phyloP scores from a whole-genome alignment of 2,888 invertebrate species.

The Drosophila nigricruria region DNA sequence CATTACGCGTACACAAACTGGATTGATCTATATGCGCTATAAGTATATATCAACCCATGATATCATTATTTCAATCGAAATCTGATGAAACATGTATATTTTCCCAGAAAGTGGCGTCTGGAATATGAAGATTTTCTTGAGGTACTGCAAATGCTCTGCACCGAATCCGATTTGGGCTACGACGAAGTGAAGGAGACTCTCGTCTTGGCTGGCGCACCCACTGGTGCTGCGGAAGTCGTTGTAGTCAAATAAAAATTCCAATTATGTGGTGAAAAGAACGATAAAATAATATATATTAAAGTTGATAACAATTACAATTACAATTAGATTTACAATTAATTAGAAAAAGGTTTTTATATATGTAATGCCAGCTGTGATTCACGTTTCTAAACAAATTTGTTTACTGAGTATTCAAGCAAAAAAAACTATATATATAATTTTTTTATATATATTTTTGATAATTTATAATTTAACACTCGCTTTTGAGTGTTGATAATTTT shows the following conservation, averaged over 20 bases:
- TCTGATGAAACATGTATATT: slow-evolving; percentile 7
- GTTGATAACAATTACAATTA: slow-evolving; percentile 49
- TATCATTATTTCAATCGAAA: slow-evolving; percentile 12
- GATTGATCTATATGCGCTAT: slow-evolving; percentile 76
- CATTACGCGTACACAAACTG: slow-evolving; percentile 72
- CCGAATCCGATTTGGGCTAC: slow-evolving; percentile 41
- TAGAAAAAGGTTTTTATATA: not conserved
- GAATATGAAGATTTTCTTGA: slow-evolving; percentile 76
- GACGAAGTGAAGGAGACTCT: slow-evolving; percentile 60
- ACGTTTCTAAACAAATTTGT: slow-evolving; percentile 12
- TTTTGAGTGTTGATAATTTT: not conserved
- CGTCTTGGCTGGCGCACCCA: slow-evolving; percentile 56
- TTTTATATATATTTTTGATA: not conserved
- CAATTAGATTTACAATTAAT: not conserved
- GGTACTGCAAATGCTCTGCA: slow-evolving; percentile 54
- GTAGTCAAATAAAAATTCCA: slow-evolving; percentile 52
- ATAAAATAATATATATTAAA: slow-evolving; percentile 27
- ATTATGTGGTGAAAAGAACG: slow-evolving; percentile 24
- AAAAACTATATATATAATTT: not conserved
- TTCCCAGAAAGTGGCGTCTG: slow-evolving; percentile 74
- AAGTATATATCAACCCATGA: slow-evolving; percentile 54
- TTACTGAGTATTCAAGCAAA: slow-evolving; percentile 38
- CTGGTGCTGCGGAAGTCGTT: slow-evolving; percentile 50
- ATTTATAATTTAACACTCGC: not conserved
- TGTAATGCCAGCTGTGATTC: slow-evolving; percentile 9